phyloP scores from a whole-genome alignment of 2,888 invertebrate genomes.

The Syrista parreyssii region DNA sequence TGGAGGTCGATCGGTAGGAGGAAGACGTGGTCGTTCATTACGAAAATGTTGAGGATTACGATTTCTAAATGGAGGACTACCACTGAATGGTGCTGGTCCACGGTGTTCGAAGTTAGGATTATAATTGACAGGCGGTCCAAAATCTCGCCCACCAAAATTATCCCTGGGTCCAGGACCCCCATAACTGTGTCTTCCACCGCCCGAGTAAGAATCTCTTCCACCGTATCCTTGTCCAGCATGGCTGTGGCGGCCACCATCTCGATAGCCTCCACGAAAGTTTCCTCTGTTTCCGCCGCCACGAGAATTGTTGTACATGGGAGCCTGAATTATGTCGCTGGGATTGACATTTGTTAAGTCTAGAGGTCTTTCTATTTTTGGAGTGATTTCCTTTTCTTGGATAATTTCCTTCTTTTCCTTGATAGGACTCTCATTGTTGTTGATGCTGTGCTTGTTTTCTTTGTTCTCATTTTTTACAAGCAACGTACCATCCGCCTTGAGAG shows the following conservation, averaged over 20 bases:
- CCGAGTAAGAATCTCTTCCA: slow-evolving; percentile 65
- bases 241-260: slow-evolving; percentile 43
- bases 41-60: slow-evolving; percentile 58
- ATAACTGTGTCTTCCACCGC: slow-evolving; percentile 43
- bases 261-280: slow-evolving; percentile 50
- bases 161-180: slow-evolving; percentile 35
- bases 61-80: slow-evolving; percentile 50
- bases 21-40: slow-evolving; percentile 34
- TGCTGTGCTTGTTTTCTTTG: slow-evolving; percentile 37
- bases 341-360: slow-evolving; percentile 50
- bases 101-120: slow-evolving; percentile 55
- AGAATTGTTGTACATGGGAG: slow-evolving; percentile 75
- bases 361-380: slow-evolving; percentile 32
- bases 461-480: slow-evolving; percentile 68
- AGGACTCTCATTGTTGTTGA: slow-evolving; percentile 48
- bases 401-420: slow-evolving; percentile 40
- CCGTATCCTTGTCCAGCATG: slow-evolving; percentile 60
- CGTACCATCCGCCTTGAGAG: slow-evolving; percentile 73
- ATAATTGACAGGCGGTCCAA: slow-evolving; percentile 50
- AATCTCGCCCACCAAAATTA: slow-evolving; percentile 50
- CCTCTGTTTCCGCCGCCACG: slow-evolving; percentile 66
- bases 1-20: slow-evolving; percentile 36
- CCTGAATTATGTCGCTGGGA: slow-evolving; percentile 65
- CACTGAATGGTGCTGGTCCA: slow-evolving; percentile 45
- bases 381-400: slow-evolving; percentile 14